Base-by-base conservation (phyloP, 2,113 vertebrate genomes). In the Hyaena hyaena region DNA sequence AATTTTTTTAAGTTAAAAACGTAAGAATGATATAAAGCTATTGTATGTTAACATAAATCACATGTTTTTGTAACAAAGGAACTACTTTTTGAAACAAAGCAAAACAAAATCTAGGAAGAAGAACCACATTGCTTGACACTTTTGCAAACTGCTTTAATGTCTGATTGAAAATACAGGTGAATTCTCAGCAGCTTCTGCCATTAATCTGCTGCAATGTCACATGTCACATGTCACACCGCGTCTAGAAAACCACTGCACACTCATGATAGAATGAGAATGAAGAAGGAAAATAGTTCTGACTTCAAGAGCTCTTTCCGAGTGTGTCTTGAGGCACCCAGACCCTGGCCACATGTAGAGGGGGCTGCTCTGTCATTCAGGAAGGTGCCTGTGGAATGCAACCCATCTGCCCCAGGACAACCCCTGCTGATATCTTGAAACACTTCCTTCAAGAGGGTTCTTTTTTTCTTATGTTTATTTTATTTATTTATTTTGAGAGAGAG, bases 341-440 rank as follows among this genome's bases (percentile, higher is more conserved):
- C 12, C 24, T 35, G n/a, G 10, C 12, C 65, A 55, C 48, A 15
- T 23, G 7, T 33, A 9, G 4, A 63, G 5, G 9, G 4, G 15
- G 0, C 33, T 33, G 8, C 55, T 74, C 8, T 10, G 26, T 45
- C 14, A 1, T 31, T 39, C 35, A 45, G 61, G 31, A 79, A 33
- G 21, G 43, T 6, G 5, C 15, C 31, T 16, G 6, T 82, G 43
- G 19, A 80, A 86, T 33, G 3, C 8, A 68, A 10, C 63, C 43
- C 43, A 12, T 24, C 8, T 55, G 16, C 6, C 7, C 10, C 4
- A 7, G 8, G 28, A 77, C 15, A 76, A 11, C 12, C 21, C 8
- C 19, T 0, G 24, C 11, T 50, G 33, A 53, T 10, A 0, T 26
- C 15, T 55, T 11, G 28, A 43, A 0, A 3, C 31, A 63, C 24